These are phyloP conservation scores for Amblyjoppa fuscipennis DNA, from an alignment of 2,888 invertebrate genomes.

Conservation along the genomic window DNA sequence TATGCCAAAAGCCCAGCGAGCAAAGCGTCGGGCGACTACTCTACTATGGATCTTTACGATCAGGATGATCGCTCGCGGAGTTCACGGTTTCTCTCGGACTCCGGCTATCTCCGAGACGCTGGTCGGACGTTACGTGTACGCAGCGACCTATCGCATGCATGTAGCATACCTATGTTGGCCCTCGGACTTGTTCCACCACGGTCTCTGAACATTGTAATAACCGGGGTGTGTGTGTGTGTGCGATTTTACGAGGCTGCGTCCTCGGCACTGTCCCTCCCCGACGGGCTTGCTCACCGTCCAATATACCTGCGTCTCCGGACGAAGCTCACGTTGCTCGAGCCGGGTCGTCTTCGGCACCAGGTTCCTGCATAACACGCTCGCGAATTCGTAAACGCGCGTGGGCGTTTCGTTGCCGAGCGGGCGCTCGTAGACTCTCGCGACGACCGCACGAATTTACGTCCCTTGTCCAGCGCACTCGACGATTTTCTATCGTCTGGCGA, in stretches of 20 bases:
- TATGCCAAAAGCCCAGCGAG: slow-evolving; percentile 52
- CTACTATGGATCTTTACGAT: slow-evolving; percentile 63
- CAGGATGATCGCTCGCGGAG: slow-evolving; percentile 57
- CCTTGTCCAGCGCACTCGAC: slow-evolving; percentile 77
- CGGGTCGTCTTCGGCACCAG: slow-evolving; percentile 46
- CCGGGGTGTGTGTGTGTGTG: slow-evolving; percentile 59
- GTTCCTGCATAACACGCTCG: slow-evolving; percentile 47
- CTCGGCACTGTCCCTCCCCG: slow-evolving; percentile 30
- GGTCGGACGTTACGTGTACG: slow-evolving; percentile 42
- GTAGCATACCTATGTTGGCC: slow-evolving; percentile 23
- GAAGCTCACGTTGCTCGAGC: slow-evolving; percentile 39
- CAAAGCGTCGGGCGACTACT: slow-evolving; percentile 44
- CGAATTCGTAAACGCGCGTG: slow-evolving; percentile 63
- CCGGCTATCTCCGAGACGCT: slow-evolving; percentile 41
- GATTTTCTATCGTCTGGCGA: slow-evolving; percentile 69
- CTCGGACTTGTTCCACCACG: slow-evolving; percentile 69
- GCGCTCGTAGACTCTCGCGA: slow-evolving; percentile 71
- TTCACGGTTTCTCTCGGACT: slow-evolving; percentile 44
- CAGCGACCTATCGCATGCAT: slow-evolving; percentile 26
- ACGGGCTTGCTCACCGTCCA: neutral
- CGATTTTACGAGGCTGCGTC: slow-evolving; percentile 79
- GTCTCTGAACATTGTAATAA: slow-evolving; percentile 79
- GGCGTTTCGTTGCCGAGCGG: slow-evolving; percentile 60
- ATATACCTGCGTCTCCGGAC: slow-evolving; percentile 39
- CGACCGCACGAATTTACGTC: slow-evolving; percentile 78